Evolutionary conservation across 2,797 vertebrate genomes (phyloP).

Genomic region (Sarcophilus harrisii): DNA sequence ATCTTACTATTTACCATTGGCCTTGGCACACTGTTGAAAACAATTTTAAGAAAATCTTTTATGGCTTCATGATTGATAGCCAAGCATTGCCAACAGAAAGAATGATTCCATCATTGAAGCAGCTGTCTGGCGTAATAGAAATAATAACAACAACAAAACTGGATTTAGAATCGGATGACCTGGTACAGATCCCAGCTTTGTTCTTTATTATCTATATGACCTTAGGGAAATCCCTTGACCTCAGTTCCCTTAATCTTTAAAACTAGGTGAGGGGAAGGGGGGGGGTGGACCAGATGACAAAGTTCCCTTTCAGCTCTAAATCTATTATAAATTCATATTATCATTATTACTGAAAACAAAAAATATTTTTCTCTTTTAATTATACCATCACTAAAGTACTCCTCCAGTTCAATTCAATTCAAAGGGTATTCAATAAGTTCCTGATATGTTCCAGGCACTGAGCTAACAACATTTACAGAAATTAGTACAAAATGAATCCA

Average conservation of each 20-base stretch:
- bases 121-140: not conserved
- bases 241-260: not conserved
- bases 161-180: not conserved
- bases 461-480: not conserved
- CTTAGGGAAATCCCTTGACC: not conserved
- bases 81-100: not conserved
- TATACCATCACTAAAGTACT: not conserved
- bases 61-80: not conserved
- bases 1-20: not conserved
- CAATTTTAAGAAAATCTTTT: not conserved
- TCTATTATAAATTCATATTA: not conserved
- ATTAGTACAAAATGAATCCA: not conserved
- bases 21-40: not conserved
- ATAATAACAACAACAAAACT: not conserved
- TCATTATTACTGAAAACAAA: not conserved
- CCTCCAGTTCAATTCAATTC: not conserved
- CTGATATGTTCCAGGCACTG: not conserved
- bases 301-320: not conserved
- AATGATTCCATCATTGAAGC: not conserved
- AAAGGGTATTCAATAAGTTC: not conserved
- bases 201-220: not conserved
- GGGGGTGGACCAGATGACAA: not conserved
- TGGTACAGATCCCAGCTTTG: not conserved
- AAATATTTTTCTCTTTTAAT: not conserved
- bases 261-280: not conserved